Evolutionary conservation across 2,113 vertebrate species (phyloP).

Genomic region (Eupsittula cactorum): DNA sequence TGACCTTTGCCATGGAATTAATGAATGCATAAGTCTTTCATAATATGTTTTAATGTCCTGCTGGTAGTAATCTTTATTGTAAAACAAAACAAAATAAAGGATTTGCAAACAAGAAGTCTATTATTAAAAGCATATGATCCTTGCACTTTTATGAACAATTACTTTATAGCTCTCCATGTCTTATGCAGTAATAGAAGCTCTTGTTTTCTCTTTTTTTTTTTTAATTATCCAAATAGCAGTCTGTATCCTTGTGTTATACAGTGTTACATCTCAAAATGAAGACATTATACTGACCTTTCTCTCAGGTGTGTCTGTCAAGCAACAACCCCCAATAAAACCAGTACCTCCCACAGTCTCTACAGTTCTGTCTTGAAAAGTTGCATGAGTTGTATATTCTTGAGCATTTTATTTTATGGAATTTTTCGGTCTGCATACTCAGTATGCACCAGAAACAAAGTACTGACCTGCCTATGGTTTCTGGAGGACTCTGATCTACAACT

Average conservation of each 20-base stretch:
- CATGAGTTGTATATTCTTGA: neutral
- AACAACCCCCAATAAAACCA: neutral
- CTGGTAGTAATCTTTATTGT: constrained; percentile 56
- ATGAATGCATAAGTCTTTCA: constrained; percentile 71
- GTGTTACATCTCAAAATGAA: neutral
- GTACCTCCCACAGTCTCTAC: neutral
- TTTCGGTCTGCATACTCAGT: neutral
- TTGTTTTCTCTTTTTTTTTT: neutral
- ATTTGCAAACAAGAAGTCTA: constrained; percentile 12
- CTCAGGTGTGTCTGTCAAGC: neutral
- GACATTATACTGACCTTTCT: neutral
- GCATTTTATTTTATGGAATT: neutral
- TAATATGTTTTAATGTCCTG: constrained; percentile 66
- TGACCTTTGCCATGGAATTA: constrained; percentile 67
- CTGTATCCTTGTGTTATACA: neutral
- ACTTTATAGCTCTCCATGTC: neutral
- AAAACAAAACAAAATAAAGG: neutral
- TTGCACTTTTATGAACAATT: neutral
- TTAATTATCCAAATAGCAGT: neutral
- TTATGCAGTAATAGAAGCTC: neutral
- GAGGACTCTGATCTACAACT: neutral
- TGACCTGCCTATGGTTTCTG: neutral
- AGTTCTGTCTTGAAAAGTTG: neutral
- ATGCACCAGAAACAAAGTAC: neutral
- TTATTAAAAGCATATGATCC: neutral